Percentiles rank a stretch among this genome's conserved stretches.
phyloP scores from a whole-genome alignment of 2,797 vertebrate genomes.

The Coracias cyanogaster region DNA sequence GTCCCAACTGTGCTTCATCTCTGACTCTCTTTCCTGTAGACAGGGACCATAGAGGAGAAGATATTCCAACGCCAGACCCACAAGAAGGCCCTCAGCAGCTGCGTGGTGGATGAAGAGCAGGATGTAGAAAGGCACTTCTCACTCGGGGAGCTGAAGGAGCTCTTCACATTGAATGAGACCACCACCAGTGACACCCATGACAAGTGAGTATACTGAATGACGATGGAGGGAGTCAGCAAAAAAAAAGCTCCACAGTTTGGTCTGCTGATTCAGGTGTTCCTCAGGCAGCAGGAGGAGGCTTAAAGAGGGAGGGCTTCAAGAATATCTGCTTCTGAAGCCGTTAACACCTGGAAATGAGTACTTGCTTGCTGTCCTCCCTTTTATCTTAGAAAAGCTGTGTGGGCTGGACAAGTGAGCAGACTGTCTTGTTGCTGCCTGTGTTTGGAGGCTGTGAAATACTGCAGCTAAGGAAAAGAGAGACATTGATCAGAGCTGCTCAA shows the following conservation, averaged over 20 bases:
- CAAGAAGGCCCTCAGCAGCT: conserved; percentile 98
- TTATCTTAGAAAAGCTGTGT: not conserved
- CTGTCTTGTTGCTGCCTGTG: not conserved
- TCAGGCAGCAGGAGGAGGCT: not conserved
- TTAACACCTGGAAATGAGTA: not conserved
- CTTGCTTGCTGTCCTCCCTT: not conserved
- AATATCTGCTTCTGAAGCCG: not conserved
- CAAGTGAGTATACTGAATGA: conserved; percentile 78
- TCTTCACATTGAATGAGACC: conserved; percentile 88
- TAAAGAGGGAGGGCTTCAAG: not conserved
- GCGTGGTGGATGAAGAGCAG: conserved; percentile 95
- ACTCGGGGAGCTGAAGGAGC: conserved; percentile 91
- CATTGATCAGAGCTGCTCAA: not conserved
- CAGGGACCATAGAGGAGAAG: conserved; percentile 97
- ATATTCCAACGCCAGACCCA: conserved; percentile 97
- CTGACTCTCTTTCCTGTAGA: conserved; percentile 73
- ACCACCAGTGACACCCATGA: conserved; percentile 94
- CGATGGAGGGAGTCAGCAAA: not conserved
- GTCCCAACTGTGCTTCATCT: not conserved
- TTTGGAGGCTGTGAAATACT: not conserved
- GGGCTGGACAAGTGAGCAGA: not conserved
- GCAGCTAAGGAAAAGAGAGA: not conserved
- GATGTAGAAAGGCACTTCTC: conserved; percentile 97
- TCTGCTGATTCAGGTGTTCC: not conserved
- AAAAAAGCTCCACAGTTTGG: not conserved